Base-by-base conservation (phyloP, 2,797 vertebrate genomes). In the Neosilurus mollespiculum region DNA sequence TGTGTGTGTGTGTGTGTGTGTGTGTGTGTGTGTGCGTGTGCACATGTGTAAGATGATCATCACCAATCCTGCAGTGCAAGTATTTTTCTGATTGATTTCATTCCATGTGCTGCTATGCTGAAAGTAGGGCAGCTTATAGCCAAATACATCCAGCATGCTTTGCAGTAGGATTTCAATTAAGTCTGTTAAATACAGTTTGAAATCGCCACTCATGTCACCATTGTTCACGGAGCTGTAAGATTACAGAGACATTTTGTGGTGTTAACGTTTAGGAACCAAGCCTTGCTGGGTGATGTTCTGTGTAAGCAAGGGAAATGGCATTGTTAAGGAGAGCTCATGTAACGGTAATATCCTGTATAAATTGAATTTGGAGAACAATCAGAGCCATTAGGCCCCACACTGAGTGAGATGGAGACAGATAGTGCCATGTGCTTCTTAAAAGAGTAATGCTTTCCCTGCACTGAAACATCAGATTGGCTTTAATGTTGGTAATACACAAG, bases 291-390 rank as follows among this genome's bases (percentile, higher is more conserved):
- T 95, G 96, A 96, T 95, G 95, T 95, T 94, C 95, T 95, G 95
- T 96, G 94, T 94, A 95, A 96, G 95, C 92, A 94, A 95, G 94
- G 96, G 95, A 97, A 96, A 97, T 96, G 92, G 95, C 94, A 95
- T 94, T 95, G 96, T 95, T 95, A 94, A 95, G 94, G 94, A 95
- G 95, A 95, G 96, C 96, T 96, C 95, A 94, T 96, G 96, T 96
- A 97, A 95, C 94, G 94, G 96, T 96, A 96, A 97, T 96, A 97
- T 97, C 96, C 96, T 96, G 95, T 95, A 94, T 93, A 96, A 97
- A 97, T 97, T 95, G 95, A 97, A 97, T 97, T 98, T 97, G 94
- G 95, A 94, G 96, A 96, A 96, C 96, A 97, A 97, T 97, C 95
- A 96, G 93, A 92, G 94, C 95, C 95, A 97, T 97, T 96, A 97